Base-by-base conservation (phyloP, 2,797 vertebrate genomes). In the Helicolenus hilgendorfi region DNA sequence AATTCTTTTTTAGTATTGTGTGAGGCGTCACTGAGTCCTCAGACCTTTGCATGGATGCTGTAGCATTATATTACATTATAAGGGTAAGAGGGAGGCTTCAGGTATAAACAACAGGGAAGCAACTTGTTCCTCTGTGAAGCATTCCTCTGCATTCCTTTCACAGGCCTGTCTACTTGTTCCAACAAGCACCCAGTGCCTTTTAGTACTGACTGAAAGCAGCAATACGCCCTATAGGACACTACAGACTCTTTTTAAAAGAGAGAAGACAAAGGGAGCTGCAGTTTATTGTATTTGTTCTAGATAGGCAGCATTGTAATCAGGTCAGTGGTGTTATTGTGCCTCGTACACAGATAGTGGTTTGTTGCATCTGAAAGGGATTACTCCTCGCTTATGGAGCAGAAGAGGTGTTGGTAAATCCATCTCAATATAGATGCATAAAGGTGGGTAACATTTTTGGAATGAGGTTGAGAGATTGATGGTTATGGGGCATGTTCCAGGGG, bases 131-230 rank as follows among this genome's bases (percentile, higher is more conserved):
- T 36, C 22, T 41, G 27, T 65, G 11, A 72, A 76, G 36, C 72
- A 77, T 93, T 89, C 80, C 69, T 7, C 41, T 59, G 77, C 96
- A 94, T 95, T 95, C 94, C 93, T 38, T 79, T 84, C 82, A 72
- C 87, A 89, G 77, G 82, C 71, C 92, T 0, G 83, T 83, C 63
- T 71, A 69, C 96, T 70, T 96, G 96, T 94, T 89, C 63, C 22
- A 77, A 96, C 96, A 95, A 45, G 94, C 89, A 77, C 33, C 15
- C 15, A 1, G 31, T 41, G 62, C 72, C 72, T 87, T 72, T 69
- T 29, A 65, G 82, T 26, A 11, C 74, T 5, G 59, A 9, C 73
- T 81, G 78, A 79, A 80, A 56, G 56, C 85, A 7, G 49, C 1
- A 58, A 65, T 70, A 89, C 82, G 67, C 89, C 94, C 87, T 73